phyloP scores from a whole-genome alignment of 2,888 invertebrate genomes.

The Lasioglossum zephyrum region DNA sequence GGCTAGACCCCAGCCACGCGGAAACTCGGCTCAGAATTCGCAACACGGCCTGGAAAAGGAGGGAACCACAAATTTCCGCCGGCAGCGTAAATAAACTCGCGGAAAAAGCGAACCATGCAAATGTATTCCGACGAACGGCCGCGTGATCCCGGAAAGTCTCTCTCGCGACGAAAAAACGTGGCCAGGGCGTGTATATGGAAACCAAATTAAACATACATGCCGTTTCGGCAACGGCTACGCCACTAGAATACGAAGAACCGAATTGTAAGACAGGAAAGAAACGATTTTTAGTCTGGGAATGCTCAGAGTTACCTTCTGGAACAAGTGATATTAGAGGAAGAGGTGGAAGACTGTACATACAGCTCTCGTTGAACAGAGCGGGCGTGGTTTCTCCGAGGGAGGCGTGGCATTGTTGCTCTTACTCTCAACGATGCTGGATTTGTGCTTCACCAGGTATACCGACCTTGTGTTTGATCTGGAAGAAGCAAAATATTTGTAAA shows the following conservation, averaged over 20 bases:
- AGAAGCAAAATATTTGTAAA: background rate
- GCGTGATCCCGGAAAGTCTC: conserved; percentile 70
- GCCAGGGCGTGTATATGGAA: conserved; percentile 67
- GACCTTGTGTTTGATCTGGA: background rate
- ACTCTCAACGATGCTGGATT: background rate
- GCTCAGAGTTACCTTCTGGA: background rate
- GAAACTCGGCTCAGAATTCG: conserved; percentile 25
- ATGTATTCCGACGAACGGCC: conserved; percentile 70
- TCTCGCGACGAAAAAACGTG: conserved; percentile 58
- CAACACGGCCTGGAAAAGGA: conserved; percentile 10
- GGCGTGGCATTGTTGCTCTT: background rate
- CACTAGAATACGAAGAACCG: background rate
- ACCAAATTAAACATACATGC: conserved; percentile 72
- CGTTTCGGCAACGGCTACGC: conserved; percentile 21
- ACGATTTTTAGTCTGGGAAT: background rate
- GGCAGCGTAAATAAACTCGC: conserved; percentile 68
- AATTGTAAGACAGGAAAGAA: conserved; percentile 9
- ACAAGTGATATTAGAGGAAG: background rate
- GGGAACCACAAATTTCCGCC: conserved; percentile 51
- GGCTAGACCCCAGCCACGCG: background rate
- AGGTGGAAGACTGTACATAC: background rate
- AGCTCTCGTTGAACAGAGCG: background rate
- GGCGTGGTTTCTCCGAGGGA: background rate
- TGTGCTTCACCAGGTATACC: background rate
- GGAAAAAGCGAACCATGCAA: conserved; percentile 73